These are phyloP conservation scores for Drosophila neotestacea DNA, from an alignment of 2,888 invertebrate genomes.

Conservation along the genomic window DNA sequence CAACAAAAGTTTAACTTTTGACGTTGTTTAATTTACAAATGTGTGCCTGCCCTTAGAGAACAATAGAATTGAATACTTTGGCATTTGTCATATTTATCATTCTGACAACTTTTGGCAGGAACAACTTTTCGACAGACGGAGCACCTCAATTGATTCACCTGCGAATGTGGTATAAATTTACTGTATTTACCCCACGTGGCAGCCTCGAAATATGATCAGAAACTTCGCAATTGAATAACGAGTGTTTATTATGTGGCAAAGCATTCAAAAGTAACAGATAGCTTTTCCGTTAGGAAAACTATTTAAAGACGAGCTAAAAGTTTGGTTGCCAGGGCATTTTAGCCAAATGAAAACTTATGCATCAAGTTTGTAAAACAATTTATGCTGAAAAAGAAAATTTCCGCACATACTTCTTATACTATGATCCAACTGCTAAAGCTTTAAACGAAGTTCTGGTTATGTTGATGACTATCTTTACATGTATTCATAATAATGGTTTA, in stretches of 20 bases:
- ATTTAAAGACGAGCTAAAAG: constrained; percentile 29
- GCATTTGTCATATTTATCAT: constrained; percentile 12
- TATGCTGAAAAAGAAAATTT: constrained; percentile 11
- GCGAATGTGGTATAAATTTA: constrained; percentile 1
- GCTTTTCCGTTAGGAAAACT: constrained; percentile 20
- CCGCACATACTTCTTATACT: not conserved
- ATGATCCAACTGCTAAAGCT: not conserved
- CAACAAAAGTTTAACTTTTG: constrained; percentile 44
- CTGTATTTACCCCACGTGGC: not conserved
- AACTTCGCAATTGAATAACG: constrained; percentile 18
- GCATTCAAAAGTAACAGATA: not conserved
- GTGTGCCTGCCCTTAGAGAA: constrained; percentile 12
- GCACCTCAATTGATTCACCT: constrained; percentile 19
- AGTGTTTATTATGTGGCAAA: not conserved
- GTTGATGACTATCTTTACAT: not conserved
- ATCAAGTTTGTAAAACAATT: constrained; percentile 53
- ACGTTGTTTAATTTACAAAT: constrained; percentile 34
- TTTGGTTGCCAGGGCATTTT: constrained; percentile 24
- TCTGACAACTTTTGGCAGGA: constrained; percentile 11
- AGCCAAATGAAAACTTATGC: constrained; percentile 53
- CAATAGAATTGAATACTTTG: constrained; percentile 17
- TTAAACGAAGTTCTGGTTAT: not conserved
- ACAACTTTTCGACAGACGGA: constrained; percentile 11
- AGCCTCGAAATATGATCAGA: constrained; percentile 18
- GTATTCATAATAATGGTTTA: not conserved